These are phyloP conservation scores for Coracopsis vasa DNA, from an alignment of 2,113 vertebrate species.

Conservation along the genomic window DNA sequence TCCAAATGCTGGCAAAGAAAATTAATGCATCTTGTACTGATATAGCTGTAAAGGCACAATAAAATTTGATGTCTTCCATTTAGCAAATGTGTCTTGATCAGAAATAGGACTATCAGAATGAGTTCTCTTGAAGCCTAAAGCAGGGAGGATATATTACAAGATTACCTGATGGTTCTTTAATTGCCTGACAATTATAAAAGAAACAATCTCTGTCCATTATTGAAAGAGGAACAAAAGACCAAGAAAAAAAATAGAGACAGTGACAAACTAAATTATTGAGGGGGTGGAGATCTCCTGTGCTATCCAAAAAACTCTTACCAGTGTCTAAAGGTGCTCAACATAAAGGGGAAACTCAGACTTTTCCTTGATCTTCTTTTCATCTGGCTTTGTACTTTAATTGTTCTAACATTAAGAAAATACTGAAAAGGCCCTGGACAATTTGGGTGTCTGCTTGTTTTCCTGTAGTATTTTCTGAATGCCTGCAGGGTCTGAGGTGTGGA, in stretches of 20 bases:
- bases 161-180: conserved; percentile 52
- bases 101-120: conserved; percentile 28
- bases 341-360: background rate
- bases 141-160: background rate
- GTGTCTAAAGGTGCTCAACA: background rate
- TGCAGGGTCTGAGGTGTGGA: background rate
- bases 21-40: background rate
- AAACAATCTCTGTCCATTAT: conserved; percentile 28
- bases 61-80: conserved; percentile 33
- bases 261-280: background rate
- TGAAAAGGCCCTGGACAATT: background rate
- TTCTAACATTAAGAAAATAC: background rate
- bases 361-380: background rate
- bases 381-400: background rate
- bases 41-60: conserved; percentile 14
- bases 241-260: background rate
- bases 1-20: background rate
- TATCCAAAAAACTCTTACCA: background rate
- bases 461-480: background rate
- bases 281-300: background rate
- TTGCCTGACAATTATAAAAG: conserved; percentile 1
- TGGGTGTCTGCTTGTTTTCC: background rate
- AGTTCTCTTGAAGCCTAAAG: conserved; percentile 48
- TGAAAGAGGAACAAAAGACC: background rate
- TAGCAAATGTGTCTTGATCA: conserved; percentile 11